Percentiles rank a stretch among this genome's conserved stretches.
These are phyloP conservation scores for Ichneumoninae sp. DNA, from an alignment of 2,888 invertebrate genomes.

Conservation along the genomic window DNA sequence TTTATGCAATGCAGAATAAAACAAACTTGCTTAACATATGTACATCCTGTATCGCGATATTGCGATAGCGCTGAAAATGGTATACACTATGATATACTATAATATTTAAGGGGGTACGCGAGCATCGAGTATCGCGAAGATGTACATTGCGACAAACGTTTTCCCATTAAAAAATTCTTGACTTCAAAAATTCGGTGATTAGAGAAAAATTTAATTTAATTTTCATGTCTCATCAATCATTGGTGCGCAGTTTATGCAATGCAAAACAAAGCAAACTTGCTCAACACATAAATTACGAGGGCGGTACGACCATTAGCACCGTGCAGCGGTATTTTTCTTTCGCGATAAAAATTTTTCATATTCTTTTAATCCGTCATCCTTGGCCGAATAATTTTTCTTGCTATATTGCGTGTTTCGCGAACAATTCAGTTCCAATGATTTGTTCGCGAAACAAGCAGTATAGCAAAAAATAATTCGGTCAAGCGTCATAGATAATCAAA, in stretches of 20 bases:
- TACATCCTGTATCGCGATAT: constrained; percentile 8
- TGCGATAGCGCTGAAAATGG: not conserved
- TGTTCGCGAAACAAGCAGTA: too few species aligned
- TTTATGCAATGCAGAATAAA: too few species aligned
- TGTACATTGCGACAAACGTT: not conserved
- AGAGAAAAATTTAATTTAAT: not conserved
- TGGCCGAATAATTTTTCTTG: not conserved
- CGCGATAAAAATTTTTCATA: too few species aligned
- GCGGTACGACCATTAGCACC: not conserved
- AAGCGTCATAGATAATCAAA: too few species aligned
- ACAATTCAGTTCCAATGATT: too few species aligned
- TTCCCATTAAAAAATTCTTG: too few species aligned
- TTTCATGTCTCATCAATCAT: not conserved
- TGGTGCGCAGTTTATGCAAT: not conserved
- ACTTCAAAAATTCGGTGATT: not conserved
- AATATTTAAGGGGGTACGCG: constrained; percentile 16
- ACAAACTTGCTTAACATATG: not conserved
- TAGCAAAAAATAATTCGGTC: too few species aligned
- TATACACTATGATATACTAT: constrained; percentile 13
- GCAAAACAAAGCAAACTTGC: not conserved
- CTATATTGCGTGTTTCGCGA: too few species aligned
- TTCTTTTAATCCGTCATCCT: not conserved
- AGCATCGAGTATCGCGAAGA: not conserved
- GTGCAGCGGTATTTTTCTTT: not conserved
- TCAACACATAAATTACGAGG: not conserved